phyloP scores from a whole-genome alignment of 2,113 vertebrate species.

The Rousettus leschenaultii region DNA sequence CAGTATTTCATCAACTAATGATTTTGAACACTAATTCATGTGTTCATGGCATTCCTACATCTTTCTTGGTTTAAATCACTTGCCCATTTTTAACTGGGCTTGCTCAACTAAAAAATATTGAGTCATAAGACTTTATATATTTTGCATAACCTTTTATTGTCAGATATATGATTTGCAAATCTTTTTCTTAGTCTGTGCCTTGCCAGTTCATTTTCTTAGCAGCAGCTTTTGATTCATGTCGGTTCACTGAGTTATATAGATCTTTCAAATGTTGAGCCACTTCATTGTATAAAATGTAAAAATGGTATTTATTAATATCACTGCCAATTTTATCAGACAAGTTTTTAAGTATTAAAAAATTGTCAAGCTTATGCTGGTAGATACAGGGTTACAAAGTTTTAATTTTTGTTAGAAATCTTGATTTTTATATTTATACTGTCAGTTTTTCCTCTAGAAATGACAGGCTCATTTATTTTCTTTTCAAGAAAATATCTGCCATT shows the following conservation, averaged over 20 bases:
- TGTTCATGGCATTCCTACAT: neutral
- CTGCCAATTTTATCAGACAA: neutral
- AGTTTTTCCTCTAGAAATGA: neutral
- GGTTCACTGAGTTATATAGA: neutral
- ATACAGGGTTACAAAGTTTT: neutral
- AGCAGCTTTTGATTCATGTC: neutral
- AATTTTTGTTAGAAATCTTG: neutral
- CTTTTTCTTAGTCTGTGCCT: neutral
- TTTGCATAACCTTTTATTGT: neutral
- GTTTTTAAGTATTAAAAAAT: neutral
- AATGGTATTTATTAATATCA: neutral
- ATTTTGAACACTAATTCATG: neutral
- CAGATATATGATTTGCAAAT: neutral
- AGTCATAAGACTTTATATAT: neutral
- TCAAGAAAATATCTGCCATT: neutral
- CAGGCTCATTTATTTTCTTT: neutral
- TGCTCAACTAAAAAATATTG: neutral
- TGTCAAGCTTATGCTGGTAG: neutral
- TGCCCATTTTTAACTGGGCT: neutral
- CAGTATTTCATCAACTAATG: neutral
- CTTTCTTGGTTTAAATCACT: neutral
- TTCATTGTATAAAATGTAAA: neutral
- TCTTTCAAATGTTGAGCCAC: neutral
- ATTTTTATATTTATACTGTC: neutral
- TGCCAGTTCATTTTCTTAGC: neutral